Evolutionary conservation across 1,140 invertebrate genomes (phyloP), one percentile per base, ranked within the genome.

Genomic region (Cecropterus lyciades): DNA sequence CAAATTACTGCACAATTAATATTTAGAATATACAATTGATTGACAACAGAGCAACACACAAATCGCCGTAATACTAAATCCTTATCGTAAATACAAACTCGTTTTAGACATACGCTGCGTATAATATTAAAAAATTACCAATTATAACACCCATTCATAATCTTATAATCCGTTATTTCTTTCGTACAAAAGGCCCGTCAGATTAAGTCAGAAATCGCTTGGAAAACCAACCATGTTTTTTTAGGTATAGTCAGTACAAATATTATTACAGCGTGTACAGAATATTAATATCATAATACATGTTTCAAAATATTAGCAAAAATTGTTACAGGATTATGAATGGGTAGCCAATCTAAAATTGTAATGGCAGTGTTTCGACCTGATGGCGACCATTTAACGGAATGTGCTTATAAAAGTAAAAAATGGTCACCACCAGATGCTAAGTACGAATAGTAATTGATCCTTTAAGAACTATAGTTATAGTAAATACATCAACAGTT

Each of bases 381-480:
- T 57, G 48, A 62, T 30, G 62, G 49, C 51, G 40, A 68, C 67
- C 66, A 69, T 70, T 55, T 57, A 53, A 63, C 8, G 13, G 30
- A 53, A 64, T 43, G 40, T 57, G 42, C 55, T 45, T 57, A 57
- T 52, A 16, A 64, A 64, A 64, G 24, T 64, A 27, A 42, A 49
- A 55, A 65, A 70, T 65, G 68, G 49, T 70, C 68, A 65, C 56
- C 63, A 40, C 45, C 42, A 65, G 60, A 53, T 45, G 14, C 20
- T 64, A 64, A 64, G 84, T 89, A 89, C 87, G 79, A 64, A 64
- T 63, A 87, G 80, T 86, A 87, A 85, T 89, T 89, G 82, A 79
- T 84, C 82, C 80, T 65, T 79, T 87, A 86, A 74, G 65, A 71
- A 62, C 76, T 84, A 78, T 67, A 73, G 15, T 60, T 11, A 62